Conservation (phyloP, 2,888 invertebrate species). For the Artemia sinica region DNA sequence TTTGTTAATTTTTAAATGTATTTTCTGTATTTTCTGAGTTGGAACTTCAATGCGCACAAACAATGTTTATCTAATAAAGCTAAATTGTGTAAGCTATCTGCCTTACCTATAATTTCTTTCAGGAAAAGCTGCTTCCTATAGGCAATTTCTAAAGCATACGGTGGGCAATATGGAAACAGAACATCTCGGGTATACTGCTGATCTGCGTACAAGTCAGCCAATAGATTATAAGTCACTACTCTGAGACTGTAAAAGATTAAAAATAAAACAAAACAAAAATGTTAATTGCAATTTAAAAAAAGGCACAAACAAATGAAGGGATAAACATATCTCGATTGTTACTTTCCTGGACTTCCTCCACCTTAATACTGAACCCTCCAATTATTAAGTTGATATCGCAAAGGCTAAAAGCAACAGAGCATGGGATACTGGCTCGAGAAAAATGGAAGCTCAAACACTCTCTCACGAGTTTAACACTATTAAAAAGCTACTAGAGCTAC, state of each 20-base stretch:
- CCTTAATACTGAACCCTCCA: background rate
- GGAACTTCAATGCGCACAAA: no score
- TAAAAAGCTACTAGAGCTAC: no score
- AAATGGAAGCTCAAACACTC: no score
- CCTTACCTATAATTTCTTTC: slow-evolving; percentile 57
- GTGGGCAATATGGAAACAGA: slow-evolving; percentile 67
- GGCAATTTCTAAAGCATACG: slow-evolving; percentile 57
- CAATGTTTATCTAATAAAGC: no score
- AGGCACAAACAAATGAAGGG: slow-evolving; percentile 19
- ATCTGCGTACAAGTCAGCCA: slow-evolving; percentile 80
- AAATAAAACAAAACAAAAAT: slow-evolving; percentile 22
- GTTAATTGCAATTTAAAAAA: slow-evolving; percentile 7
- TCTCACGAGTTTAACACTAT: no score
- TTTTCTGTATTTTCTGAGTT: no score
- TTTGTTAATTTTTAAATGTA: no score
- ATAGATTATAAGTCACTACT: slow-evolving; percentile 68
- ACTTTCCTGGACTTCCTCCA: slow-evolving; percentile 15
- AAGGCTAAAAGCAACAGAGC: no score
- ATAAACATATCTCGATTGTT: slow-evolving; percentile 24
- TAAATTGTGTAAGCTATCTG: no score
- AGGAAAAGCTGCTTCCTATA: slow-evolving; percentile 69
- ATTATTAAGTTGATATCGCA: slow-evolving; percentile 9
- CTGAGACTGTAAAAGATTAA: slow-evolving; percentile 39
- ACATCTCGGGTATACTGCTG: slow-evolving; percentile 53
- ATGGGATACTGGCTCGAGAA: no score